Evolutionary conservation across 2,888 invertebrate genomes (phyloP), one percentile per base, ranked within the genome.

Genomic region (Slavum lentiscoides): DNA sequence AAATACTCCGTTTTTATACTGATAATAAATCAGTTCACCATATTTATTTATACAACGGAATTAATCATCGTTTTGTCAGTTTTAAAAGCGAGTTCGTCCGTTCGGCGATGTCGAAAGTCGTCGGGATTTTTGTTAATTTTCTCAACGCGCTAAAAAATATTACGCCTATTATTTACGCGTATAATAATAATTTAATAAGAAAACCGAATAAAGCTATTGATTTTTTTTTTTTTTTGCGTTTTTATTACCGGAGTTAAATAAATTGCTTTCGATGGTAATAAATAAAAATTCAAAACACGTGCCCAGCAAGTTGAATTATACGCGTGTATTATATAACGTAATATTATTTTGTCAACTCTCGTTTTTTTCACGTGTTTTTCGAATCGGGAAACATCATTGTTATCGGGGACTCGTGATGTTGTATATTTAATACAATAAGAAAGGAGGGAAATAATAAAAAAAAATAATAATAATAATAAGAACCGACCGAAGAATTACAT

Each of bases 251-350:
- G 21, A 49, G 15, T 17, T 49, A 69, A 37, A 58, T 70, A 74
- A 74, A 64, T 66, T 55, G 37, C 53, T 55, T 74, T 74, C 11
- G 37, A 55, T 21, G n/a, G 21, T 66, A 66, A 55, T 66, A 66
- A 74, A 74, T 21, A 66, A 74, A 55, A 53, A 74, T 74, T 74
- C 74, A 19, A 66, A 74, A 66, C 74, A 66, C 74, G 74, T 74
- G 37, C 39, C 21, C 39, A 17, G 17, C 66, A 58, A n/a, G 17
- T 66, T 11, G 53, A 66, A 21, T n/a, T 62, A 23, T 13, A 13
- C 3, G 9, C 7, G 21, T 43, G 43, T 43, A 30, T 30, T 39
- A 5, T 73, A 64, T 64, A 55, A 49, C 3, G 49, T 53, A 66
- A 55, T 64, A n/a, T 37, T 66, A 55, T 66, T 55, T 37, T 74